A percentile compares a stretch with the other conserved stretches of the same genome.
Evolutionary conservation across 2,113 vertebrate genomes (phyloP).

Genomic region (Ivindomyrus marchei): DNA sequence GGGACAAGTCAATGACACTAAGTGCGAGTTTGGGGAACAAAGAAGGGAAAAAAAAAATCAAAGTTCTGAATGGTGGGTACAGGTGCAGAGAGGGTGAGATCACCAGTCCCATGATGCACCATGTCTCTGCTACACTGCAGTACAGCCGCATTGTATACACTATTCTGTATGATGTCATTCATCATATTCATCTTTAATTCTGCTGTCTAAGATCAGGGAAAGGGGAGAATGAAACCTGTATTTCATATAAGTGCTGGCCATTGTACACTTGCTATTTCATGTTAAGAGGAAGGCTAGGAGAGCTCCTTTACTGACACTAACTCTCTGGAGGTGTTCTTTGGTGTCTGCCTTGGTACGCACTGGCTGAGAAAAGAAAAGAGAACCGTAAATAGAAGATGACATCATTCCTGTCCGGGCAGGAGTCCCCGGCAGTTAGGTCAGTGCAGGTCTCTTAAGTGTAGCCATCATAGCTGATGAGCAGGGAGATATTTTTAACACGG

Average conservation of each 20-base stretch:
- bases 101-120: neutral
- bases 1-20: constrained; percentile 12
- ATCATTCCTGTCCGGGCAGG: constrained; percentile 5
- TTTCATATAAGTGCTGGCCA: neutral
- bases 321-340: neutral
- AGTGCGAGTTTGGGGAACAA: constrained; percentile 2
- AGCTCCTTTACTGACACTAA: neutral
- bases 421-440: neutral
- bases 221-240: constrained; percentile 11
- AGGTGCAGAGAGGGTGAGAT: neutral
- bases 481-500: neutral
- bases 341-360: neutral
- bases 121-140: neutral
- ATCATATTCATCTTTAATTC: constrained; percentile 11
- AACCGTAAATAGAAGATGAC: neutral
- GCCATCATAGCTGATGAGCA: neutral
- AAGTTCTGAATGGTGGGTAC: neutral
- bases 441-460: neutral
- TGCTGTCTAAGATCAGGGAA: constrained; percentile 9
- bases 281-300: neutral
- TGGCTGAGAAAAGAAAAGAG: neutral
- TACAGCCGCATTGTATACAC: neutral
- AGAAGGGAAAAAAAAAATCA: neutral
- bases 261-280: constrained; percentile 4
- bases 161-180: neutral